Evolutionary conservation across 2,113 vertebrate species (phyloP), one percentile per base, ranked within the genome.

Genomic region (Epinephelus fuscoguttatus): DNA sequence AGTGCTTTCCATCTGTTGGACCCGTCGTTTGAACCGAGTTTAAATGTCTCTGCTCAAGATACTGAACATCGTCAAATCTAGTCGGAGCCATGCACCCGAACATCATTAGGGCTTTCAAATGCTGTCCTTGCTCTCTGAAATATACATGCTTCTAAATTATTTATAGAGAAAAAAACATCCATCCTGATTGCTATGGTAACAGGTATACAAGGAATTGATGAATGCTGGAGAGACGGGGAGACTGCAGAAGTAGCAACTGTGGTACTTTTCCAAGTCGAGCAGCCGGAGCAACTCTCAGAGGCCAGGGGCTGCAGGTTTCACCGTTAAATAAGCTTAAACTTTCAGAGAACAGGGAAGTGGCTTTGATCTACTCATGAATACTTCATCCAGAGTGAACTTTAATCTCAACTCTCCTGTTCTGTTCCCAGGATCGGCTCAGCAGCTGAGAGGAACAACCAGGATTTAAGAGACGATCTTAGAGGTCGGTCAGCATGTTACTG

Each of bases 361-460:
- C 85, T 90, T 89, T 91, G 88, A 93, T 92, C 88, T 86, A 6
- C 72, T 80, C 81, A 88, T 88, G 82, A 89, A 93, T 90, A 87
- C 74, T 85, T 92, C 80, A 91, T 75, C 70, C 70, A 60, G 61
- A 82, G 76, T 57, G 30, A 89, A 91, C 74, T 86, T 88, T 81
- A 88, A 90, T 90, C 82, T 88, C 66, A 52, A 64, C 77, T 56
- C 25, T 57, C 75, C 75, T 6, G 25, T 60, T 84, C 77, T 53
- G 72, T 82, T 89, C 85, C 62, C 73, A n/a, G 62, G 80, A 86
- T 85, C 78, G 40, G 75, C 71, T 83, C 50, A 19, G 50, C 67
- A n/a, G 71, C 66, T 15, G 23, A 67, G 71, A 85, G 81, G 45
- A 72, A 27, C 57, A 12, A 84, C 64, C 37, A 53, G 82, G 70